Percentiles rank a stretch among this genome's conserved stretches.
Conservation (phyloP, 2,888 invertebrate species). For the Ichneumon xanthorius region DNA sequence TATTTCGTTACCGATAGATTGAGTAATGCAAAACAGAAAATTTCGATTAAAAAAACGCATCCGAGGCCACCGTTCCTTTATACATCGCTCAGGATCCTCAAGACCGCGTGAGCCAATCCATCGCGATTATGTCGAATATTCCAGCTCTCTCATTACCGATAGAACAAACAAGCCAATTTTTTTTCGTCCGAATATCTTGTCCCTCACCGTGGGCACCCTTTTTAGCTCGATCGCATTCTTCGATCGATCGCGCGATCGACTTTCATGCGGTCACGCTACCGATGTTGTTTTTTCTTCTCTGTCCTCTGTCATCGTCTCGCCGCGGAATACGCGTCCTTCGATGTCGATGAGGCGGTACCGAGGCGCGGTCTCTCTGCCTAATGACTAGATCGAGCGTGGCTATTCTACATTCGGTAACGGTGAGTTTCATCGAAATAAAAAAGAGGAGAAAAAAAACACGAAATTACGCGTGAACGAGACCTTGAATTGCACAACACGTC, state of each 20-base stretch:
- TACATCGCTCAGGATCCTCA: background rate
- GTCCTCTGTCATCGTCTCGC: slow-evolving; percentile 31
- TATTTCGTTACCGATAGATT: background rate
- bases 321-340: slow-evolving; percentile 55
- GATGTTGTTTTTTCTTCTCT: slow-evolving; percentile 39
- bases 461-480: slow-evolving; percentile 73
- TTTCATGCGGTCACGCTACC: slow-evolving; percentile 69
- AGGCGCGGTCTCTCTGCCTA: slow-evolving; percentile 49
- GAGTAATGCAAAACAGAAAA: background rate
- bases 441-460: slow-evolving; percentile 45
- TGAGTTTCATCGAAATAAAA: slow-evolving; percentile 62
- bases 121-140: slow-evolving; percentile 3
- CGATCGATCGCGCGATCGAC: slow-evolving; percentile 34
- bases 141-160: background rate
- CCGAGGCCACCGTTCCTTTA: background rate
- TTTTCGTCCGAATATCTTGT: background rate
- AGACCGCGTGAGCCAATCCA: background rate
- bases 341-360: slow-evolving; percentile 45
- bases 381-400: slow-evolving; percentile 34
- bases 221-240: slow-evolving; percentile 54
- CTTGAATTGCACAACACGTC: slow-evolving; percentile 80
- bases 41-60: background rate
- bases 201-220: background rate
- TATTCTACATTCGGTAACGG: slow-evolving; percentile 65
- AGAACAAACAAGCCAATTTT: background rate